Evolutionary conservation across 2,113 vertebrate genomes (phyloP).

Genomic region (Globicephala melas): DNA sequence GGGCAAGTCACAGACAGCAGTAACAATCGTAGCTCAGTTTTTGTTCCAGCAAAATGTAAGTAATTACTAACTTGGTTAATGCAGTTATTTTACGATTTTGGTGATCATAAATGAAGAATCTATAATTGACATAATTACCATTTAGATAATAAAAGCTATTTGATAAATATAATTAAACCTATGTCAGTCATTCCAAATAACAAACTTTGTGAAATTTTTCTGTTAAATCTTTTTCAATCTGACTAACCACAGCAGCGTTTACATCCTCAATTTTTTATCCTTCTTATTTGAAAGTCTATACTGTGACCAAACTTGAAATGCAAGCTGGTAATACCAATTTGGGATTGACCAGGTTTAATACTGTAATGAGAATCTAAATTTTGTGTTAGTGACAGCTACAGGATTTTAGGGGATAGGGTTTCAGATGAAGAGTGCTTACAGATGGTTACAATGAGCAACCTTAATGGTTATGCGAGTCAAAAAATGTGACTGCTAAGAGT

Average conservation of each 20-base stretch:
- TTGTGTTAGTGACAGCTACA: not conserved
- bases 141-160: not conserved
- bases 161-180: not conserved
- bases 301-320: not conserved
- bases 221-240: not conserved
- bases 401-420: not conserved
- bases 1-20: not conserved
- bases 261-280: not conserved
- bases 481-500: not conserved
- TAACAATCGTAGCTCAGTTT: not conserved
- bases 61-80: not conserved
- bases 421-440: not conserved
- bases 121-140: not conserved
- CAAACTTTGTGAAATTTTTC: not conserved
- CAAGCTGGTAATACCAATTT: not conserved
- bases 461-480: not conserved
- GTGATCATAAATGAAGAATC: not conserved
- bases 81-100: not conserved
- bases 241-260: not conserved
- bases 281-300: not conserved
- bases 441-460: not conserved
- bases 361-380: not conserved
- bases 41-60: slow-evolving; percentile 42
- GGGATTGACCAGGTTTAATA: not conserved
- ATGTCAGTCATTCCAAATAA: not conserved